Base-by-base conservation (phyloP, 2,113 vertebrate species). In the Orcinus orca region DNA sequence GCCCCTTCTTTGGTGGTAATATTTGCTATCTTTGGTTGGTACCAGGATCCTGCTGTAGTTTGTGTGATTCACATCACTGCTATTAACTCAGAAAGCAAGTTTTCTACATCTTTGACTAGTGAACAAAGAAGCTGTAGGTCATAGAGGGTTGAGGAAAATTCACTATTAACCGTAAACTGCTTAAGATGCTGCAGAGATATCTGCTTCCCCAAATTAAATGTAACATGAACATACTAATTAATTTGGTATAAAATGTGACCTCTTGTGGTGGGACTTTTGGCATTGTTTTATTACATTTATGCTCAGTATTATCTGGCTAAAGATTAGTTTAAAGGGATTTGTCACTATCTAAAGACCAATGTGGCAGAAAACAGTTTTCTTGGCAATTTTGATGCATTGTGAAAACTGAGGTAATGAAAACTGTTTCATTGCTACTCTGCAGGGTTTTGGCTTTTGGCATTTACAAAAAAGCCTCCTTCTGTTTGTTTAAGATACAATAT, bases 401-500 rank as follows among this genome's bases (percentile, higher is more conserved):
- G 82, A 84, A 60, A 94, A 63, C 86, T 31, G 62, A 63, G 36
- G 26, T 1, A 12, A 36, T 41, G 50, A 62, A 95, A 95, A 63
- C 55, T 47, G 44, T 36, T 95, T 97, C 71, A 38, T 41, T 82
- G 90, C 73, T 6, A 63, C 33, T 93, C 91, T 87, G 33, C 36
- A 95, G n/a, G 18, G 67, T 68, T n/a, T 89, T 90, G 53, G 83
- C 89, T 96, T 97, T 94, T 96, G 92, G 79, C 68, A 79, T 44
- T 63, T 60, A 81, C 76, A 87, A 74, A 94, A 95, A 95, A 98
- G 92, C 58, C 60, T 58, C 85, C 63, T 60, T 93, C 87, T 87
- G 83, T 95, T 97, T 97, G 95, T 97, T 98, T 97, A 96, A 97
- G 86, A 33, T 88, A 77, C 79, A 88, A 23, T 82, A 86, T 97